Evolutionary conservation across 2,888 invertebrate species (phyloP), one percentile per base, ranked within the genome.

Genomic region (Coecobrya sp.): DNA sequence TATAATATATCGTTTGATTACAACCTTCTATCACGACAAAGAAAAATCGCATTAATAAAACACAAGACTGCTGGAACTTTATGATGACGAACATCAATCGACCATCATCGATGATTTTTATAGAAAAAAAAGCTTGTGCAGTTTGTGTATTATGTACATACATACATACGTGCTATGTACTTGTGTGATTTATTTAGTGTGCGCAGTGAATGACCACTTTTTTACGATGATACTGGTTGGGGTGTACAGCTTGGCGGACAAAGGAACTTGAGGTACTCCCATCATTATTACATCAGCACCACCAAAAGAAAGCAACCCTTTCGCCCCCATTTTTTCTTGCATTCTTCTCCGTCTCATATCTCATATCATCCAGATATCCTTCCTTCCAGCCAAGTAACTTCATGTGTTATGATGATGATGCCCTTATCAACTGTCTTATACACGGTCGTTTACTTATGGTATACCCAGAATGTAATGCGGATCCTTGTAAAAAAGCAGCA

Each of bases 291-390:
- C 27, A 55, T 81, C 81, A 59, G 27, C n/a, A 59, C 4, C 59
- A 55, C 49, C 49, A 42, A 76, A 73, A 73, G 55, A 55, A 76
- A 89, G 30, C 82, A 89, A 89, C 89, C 89, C 89, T 82, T 89
- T 82, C 82, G 49, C 22, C 70, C 82, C 70, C 68, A 81, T 65
- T 89, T 82, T 82, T 76, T 76, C 84, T 89, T 89, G 45, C 27
- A 19, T 49, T 82, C n/a, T 19, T 82, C 65, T 55, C 68, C 25
- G 36, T 68, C 59, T 55, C 55, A 45, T 89, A 84, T 76, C 25
- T 87, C 82, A 59, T 73, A 73, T 76, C 89, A 89, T 79, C 89
- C 89, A 84, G 89, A 84, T 89, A 89, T 84, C 70, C 70, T 89
- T 84, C 49, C 73, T 81, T 89, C 73, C 84, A 84, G 89, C 73